Base-by-base conservation (phyloP, 2,113 vertebrate species). In the Petromus typicus region DNA sequence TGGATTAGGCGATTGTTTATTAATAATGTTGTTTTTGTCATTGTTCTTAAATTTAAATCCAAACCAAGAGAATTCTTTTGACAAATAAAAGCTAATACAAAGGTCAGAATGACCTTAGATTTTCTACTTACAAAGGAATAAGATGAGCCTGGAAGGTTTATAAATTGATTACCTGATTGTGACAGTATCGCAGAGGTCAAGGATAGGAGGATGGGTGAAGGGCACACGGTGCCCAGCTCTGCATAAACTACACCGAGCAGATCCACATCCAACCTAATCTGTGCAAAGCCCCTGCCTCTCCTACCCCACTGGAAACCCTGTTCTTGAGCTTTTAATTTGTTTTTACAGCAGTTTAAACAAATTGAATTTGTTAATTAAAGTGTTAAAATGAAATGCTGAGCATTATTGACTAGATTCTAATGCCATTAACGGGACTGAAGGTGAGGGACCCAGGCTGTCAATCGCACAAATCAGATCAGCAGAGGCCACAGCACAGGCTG, bases 341-440 rank as follows among this genome's bases (percentile, higher is more conserved):
- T 99, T 99, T 99, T 99, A 99, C 99, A 99, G 99, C 93, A 85
- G 99, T 99, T 99, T 98, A 98, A 99, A 99, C 99, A 99, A 99
- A 99, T 99, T 99, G 98, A 99, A 99, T 99, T 99, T 99, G 99
- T 99, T 99, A 99, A 99, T 99, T 99, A 99, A 99, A 99, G 99
- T 99, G 98, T 99, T 99, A 99, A 99, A 99, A 99, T 99, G 99
- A 99, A 99, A 99, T 99, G 99, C 99, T 99, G 99, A 99, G 99
- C 99, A 99, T 99, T 99, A 99, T 99, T 99, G 99, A 99, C 99
- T 99, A 99, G 99, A 99, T 99, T 99, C 99, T 99, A 99, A 99
- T 99, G 99, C 99, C 98, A 99, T 99, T 99, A 99, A 99, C 98
- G 97, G 99, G 99, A 98, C 99, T 98, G 98, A 98, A 98, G 98